Base-by-base conservation (phyloP, 1,140 invertebrate species). In the Eueides isabella region DNA sequence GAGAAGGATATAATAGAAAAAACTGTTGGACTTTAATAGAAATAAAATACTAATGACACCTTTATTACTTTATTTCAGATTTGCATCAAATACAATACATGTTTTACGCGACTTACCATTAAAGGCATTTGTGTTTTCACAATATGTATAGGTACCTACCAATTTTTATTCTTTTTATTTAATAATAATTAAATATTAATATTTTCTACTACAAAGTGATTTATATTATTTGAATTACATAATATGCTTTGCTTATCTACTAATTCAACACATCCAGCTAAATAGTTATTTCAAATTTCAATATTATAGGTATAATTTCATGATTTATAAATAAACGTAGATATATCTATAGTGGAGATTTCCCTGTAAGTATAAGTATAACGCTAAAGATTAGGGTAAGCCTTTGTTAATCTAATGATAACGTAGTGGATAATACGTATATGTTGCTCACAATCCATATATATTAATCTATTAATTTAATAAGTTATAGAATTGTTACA, bases 61-160 rank as follows among this genome's bases (percentile, higher is more conserved):
- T 79, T 41, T 77, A 80, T 77, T 78, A 68, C 74, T 84, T 84
- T 82, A 84, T 83, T 86, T 77, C 72, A 74, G 76, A 82, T 82
- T 83, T 79, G 76, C 65, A 81, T 76, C 75, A 71, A 75, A 79
- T 85, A 84, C 77, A 85, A 78, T 79, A 80, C 76, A 75, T 66
- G 19, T 66, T 75, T 75, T 82, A 68, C 66, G 63, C 62, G 33
- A 62, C 44, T 61, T 61, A 67, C 76, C 79, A 79, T 76, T 78
- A 62, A 82, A 85, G 80, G 79, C 78, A 79, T 66, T 74, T 79
- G 67, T 84, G 67, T 84, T 80, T 75, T 76, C 38, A 66, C 55
- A 66, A 35, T 66, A 33, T 62, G 4, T 69, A 11, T 35, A 19
- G 65, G 41, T 61, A 33, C 63, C 66, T 61, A 33, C 63, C 66